These are phyloP conservation scores for Anodontia alba DNA, from an alignment of 2,888 invertebrate genomes.

Conservation along the genomic window DNA sequence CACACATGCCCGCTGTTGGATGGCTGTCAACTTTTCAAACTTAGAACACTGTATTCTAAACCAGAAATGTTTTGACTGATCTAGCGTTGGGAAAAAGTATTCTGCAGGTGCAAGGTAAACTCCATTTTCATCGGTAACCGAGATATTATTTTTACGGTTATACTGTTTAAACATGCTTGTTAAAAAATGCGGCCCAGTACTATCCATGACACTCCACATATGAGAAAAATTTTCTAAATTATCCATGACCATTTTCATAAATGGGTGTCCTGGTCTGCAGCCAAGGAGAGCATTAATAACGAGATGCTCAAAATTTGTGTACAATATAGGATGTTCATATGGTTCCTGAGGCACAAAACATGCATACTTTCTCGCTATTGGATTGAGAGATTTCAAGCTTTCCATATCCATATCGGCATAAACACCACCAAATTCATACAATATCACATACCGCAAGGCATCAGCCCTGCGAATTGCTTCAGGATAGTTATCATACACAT, in stretches of 20 bases:
- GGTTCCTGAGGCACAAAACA: constrained; percentile 81
- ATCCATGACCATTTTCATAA: constrained; percentile 75
- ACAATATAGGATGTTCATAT: constrained; percentile 78
- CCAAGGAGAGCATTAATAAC: constrained; percentile 80
- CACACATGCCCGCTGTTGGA: constrained; percentile 73
- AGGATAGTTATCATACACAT: constrained; percentile 75
- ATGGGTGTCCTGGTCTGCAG: constrained; percentile 76
- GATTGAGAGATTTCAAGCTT: constrained; percentile 76
- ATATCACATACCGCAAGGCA: constrained; percentile 80
- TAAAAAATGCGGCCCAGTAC: constrained; percentile 80
- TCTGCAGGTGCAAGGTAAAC: constrained; percentile 77
- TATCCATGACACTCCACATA: constrained; percentile 79
- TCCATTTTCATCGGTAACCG: constrained; percentile 57
- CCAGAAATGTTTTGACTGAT: constrained; percentile 75
- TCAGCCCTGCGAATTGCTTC: constrained; percentile 80
- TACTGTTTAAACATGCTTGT: constrained; percentile 70
- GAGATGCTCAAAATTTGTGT: constrained; percentile 76
- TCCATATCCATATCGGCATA: constrained; percentile 83
- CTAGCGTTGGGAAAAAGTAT: constrained; percentile 79
- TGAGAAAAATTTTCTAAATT: constrained; percentile 71
- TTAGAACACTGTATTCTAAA: constrained; percentile 71
- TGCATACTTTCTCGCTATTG: constrained; percentile 70
- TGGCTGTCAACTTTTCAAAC: constrained; percentile 61
- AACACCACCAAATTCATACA: constrained; percentile 82
- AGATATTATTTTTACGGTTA: constrained; percentile 32